Evolutionary conservation across 2,797 vertebrate genomes (phyloP).

Genomic region (Phoebastria nigripes): DNA sequence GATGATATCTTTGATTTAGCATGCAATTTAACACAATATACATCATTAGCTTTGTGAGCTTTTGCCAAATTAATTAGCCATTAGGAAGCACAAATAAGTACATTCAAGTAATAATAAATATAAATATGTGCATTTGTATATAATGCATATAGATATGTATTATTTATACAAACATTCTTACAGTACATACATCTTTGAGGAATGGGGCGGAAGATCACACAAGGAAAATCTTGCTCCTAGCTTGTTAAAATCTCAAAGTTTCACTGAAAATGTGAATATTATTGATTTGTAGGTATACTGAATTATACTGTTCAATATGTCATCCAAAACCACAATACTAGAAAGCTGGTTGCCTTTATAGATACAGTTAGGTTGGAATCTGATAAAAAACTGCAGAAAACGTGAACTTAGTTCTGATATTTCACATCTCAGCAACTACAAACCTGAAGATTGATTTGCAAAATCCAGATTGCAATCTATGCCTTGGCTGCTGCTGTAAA

Average conservation of each 20-base stretch:
- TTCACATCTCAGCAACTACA: neutral
- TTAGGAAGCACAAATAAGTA: neutral
- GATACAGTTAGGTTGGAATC: neutral
- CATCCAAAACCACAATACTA: neutral
- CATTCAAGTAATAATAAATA: neutral
- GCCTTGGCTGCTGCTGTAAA: neutral
- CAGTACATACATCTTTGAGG: neutral
- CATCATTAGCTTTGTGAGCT: neutral
- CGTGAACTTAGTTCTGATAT: neutral
- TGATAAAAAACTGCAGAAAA: neutral
- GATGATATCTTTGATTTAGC: neutral
- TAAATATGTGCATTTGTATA: neutral
- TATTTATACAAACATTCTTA: neutral
- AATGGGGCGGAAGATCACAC: accelerated
- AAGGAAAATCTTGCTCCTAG: neutral
- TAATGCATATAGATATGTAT: neutral
- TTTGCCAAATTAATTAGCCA: neutral
- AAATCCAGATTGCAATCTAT: neutral
- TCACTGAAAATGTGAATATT: neutral
- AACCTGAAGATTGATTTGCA: neutral
- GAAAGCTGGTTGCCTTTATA: neutral
- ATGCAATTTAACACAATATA: neutral
- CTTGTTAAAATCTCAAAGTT: neutral
- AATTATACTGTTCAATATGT: neutral
- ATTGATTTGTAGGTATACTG: neutral